Percentiles rank a stretch among this genome's conserved stretches.
phyloP scores from a whole-genome alignment of 2,113 vertebrate species.

The Podarcis muralis region DNA sequence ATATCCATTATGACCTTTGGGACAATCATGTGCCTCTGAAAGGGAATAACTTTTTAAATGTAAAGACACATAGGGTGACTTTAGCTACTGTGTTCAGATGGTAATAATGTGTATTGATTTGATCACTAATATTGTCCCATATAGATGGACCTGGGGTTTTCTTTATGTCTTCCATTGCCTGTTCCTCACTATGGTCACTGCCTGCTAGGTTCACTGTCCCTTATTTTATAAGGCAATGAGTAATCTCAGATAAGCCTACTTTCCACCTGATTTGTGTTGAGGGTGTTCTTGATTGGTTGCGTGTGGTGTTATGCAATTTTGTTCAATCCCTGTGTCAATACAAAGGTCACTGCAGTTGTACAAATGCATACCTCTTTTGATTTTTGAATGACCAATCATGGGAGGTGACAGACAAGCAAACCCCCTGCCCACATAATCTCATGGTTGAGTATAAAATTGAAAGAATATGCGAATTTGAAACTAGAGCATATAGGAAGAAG shows the following conservation, averaged over 20 bases:
- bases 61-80: conserved; percentile 5
- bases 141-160: background rate
- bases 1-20: background rate
- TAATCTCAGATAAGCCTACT: background rate
- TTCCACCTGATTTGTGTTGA: background rate
- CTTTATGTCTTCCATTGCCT: background rate
- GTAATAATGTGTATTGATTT: background rate
- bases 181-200: background rate
- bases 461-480: background rate
- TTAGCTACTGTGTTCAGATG: background rate
- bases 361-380: background rate
- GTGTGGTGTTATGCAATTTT: background rate
- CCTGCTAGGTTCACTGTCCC: background rate
- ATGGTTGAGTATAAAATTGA: background rate
- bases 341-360: background rate
- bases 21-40: background rate
- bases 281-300: background rate
- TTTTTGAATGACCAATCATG: background rate
- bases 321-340: background rate
- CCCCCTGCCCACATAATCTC: background rate
- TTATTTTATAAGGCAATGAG: background rate
- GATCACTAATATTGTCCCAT: background rate
- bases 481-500: background rate
- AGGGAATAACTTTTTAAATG: background rate
- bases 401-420: background rate